Evolutionary conservation across 2,113 vertebrate genomes (phyloP), one percentile per base, ranked within the genome.

Genomic region (Rhea pennata): DNA sequence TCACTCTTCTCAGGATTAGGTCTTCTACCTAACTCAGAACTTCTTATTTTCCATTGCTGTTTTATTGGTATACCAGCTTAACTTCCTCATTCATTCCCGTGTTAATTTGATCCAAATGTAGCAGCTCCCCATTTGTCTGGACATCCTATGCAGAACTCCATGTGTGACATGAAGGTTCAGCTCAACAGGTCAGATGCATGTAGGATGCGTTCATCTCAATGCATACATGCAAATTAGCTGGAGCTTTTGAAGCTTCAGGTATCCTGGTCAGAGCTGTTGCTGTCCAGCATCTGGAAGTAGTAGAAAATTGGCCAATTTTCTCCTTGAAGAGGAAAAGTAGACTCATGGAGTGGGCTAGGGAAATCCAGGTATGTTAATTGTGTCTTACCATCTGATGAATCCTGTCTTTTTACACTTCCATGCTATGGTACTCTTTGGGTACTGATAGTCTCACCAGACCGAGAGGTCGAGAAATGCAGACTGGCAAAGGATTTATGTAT

Each of bases 241-340:
- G 40, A 93, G 48, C 16, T 88, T 93, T 92, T 82, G 36, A 88
- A 90, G 36, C 74, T 85, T 69, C 71, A 79, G n/a, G 31, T 82
- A 29, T 87, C 40, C 44, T 84, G 50, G 40, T 77, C 33, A 77
- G 85, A 91, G 50, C 23, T 15, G 39, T 51, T 76, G 27, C 24
- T 6, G 8, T 70, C 66, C 80, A 66, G 84, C 69, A 81, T 77
- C 54, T 92, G 69, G 71, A 92, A 87, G 44, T 8, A 66, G 27
- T 23, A 90, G 26, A 91, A 93, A 92, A 84, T 84, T 83, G 44
- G 44, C 44, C 10, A 14, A 44, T 36, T 81, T 84, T 36, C 81
- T 92, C 27, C 33, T 88, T 0, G 0, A 72, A 40, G 61, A 36
- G 71, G 46, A 75, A 33, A 78, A 78, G 56, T 31, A 59, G 39